Percentiles rank a stretch among this genome's conserved stretches.
These are phyloP conservation scores for Carettochelys insculpta DNA, from an alignment of 2,113 vertebrate species.

Conservation along the genomic window DNA sequence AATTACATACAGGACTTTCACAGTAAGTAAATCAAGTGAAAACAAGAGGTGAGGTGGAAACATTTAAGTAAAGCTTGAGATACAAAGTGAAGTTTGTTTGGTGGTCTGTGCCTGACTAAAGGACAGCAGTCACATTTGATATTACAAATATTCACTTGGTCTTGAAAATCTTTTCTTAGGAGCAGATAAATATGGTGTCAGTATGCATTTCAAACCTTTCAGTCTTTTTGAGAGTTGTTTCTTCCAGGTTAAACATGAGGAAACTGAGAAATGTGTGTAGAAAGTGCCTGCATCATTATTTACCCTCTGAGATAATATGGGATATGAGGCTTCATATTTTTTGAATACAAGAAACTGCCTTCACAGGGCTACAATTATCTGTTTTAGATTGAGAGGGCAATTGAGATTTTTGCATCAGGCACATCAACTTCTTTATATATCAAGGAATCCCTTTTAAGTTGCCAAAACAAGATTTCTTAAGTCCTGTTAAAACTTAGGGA, in stretches of 20 bases:
- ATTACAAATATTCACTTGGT: slow-evolving; percentile 12
- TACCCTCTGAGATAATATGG: neutral
- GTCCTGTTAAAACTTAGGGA: neutral
- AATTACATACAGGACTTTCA: slow-evolving; percentile 13
- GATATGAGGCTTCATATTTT: neutral
- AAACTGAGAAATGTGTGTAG: neutral
- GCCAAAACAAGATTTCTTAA: neutral
- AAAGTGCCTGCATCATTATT: neutral
- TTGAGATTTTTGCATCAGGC: neutral
- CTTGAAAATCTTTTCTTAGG: slow-evolving; percentile 28
- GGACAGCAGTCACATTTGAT: slow-evolving; percentile 33
- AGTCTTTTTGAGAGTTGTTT: neutral
- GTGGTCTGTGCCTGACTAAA: neutral
- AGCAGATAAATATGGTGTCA: neutral
- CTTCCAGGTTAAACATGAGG: neutral
- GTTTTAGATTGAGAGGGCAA: neutral
- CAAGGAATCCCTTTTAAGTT: neutral
- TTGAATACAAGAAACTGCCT: neutral
- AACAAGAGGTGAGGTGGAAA: slow-evolving; percentile 17
- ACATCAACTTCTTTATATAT: neutral
- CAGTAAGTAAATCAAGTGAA: slow-evolving; percentile 49
- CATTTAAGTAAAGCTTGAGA: slow-evolving; percentile 11
- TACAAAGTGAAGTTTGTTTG: slow-evolving; percentile 21
- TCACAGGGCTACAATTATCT: neutral
- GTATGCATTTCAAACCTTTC: neutral